Evolutionary conservation across 1,140 invertebrate genomes (phyloP), one percentile per base, ranked within the genome.

Genomic region (Megathymus violae): DNA sequence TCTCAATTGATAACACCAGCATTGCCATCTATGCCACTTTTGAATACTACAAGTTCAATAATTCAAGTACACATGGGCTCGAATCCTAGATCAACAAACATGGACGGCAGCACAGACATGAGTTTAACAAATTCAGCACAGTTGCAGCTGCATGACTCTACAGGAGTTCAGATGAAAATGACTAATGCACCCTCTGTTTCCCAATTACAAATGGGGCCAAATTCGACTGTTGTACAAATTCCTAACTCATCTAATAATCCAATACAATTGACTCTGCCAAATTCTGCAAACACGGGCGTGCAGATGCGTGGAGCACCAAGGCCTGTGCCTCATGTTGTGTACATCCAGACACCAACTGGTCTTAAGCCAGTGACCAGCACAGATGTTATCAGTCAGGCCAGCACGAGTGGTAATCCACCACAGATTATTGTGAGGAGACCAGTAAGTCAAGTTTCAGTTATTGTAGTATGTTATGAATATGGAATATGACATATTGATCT

Each of bases 351-450:
- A 3, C 82, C 87, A 4, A 80, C 81, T 11, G 88, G 89, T 5
- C 63, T 91, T 48, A 92, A 92, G 61, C 85, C 89, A 7, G 86
- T 91, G 3, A 79, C 82, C 0, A 89, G 83, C 36, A 83, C 88
- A 25, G 89, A 92, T 19, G 82, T 89, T 1, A 88, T 87, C 44
- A 89, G 79, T 48, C 88, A 91, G 71, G 88, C 88, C 43, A 90
- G 83, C 58, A 82, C 86, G 7, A 86, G 86, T 74, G 82, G 82
- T 17, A 91, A 89, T 48, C 86, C 89, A 64, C 83, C 86, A 58
- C 89, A 91, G 69, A 91, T 91, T 50, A 90, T 91, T 67, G 85
- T 91, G n/a, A 77, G 91, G 22, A 82, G 87, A 82, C 90, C 89
- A 62, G 91, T 92, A 68, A 91, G 89, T 91, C 72, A 56, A 58